Evolutionary conservation across 2,888 invertebrate species (phyloP), one percentile per base, ranked within the genome.

Genomic region (Melipona bicolor): DNA sequence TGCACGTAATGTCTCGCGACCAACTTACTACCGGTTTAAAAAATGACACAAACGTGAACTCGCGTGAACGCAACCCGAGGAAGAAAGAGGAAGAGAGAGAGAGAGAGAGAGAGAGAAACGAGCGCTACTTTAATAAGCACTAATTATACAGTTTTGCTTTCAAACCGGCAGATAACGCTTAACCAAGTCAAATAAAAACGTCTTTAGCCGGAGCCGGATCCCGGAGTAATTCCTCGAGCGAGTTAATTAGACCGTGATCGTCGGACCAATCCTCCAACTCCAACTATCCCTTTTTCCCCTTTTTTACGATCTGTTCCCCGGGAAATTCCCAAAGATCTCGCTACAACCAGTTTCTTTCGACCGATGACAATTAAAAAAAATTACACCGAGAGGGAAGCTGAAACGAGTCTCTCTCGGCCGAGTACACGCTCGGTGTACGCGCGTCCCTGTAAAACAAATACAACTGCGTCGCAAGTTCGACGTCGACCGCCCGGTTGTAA

Each of bases 101-200:
- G 50, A 13, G 50, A 13, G 54, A 21, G 21, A 5, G 54, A 5
- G 21, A 21, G 61, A 36, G 36, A 36, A 32, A 64, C 77, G 74
- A 80, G 43, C 77, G 76, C 81, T 81, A 81, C 68, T 79, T 73
- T 32, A 64, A 64, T 32, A 77, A 59, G 73, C 73, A 84, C 81
- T 79, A 81, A 84, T 88, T 86, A 79, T 73, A 70, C 56, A 36
- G 59, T 79, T 77, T 79, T 70, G 74, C 74, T 49, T 61, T 62
- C 54, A 9, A 50, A 19, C 6, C 43, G 17, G 36, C 65, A 65
- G 81, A 77, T 61, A 76, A 76, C 72, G 70, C 49, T 76, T 56
- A 69, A 79, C 11, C 73, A 36, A 56, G 32, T 36, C 64, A 69
- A 62, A 54, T 75, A 43, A 67, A 75, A 80, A 62, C 49, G 36